Evolutionary conservation across 2,113 vertebrate species (phyloP), one percentile per base, ranked within the genome.

Genomic region (Saccopteryx leptura): DNA sequence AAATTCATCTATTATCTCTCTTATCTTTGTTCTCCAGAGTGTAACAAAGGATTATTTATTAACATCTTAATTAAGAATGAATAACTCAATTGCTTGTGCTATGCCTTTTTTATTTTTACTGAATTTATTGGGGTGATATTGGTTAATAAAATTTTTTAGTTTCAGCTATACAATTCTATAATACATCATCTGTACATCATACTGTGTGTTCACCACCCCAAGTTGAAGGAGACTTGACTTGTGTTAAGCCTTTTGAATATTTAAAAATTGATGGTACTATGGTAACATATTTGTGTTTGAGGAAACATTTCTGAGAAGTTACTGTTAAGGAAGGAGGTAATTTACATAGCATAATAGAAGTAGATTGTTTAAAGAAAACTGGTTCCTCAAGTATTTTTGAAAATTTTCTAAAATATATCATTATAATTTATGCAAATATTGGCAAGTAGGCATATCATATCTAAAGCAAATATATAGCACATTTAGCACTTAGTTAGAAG

Each of bases 1-100:
- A 15, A 78, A 24, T 13, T 9, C 52, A 58, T 31, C 7, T 86
- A 4, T 81, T 7, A 52, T 92, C 4, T 89, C 58, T 66, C 4
- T 7, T 52, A 69, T 56, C 4, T 87, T 97, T 95, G 31, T 56
- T 69, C 19, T 18, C n/a, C 15, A 63, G 21, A 56, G 4, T 69
- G 4, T 84, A 83, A 9, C 39, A 87, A 69, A 21, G 5, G 65
- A n/a, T 76, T 79, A 14, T 91, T 92, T 75, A 80, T 54, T 91
- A 88, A 93, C 7, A 87, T 87, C 33, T 90, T 93, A 75, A 66
- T 91, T 84, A 89, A 92, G 74, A 60, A 71, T 88, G 17, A 71
- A 18, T 72, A 31, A 75, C 24, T 68, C 81, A 33, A 88, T 74
- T 88, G 31, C 21, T 48, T 66, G 8, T 33, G 26, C 17, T 74